Conservation (phyloP, 1,140 invertebrate species). For the Metaphire vulgaris region DNA sequence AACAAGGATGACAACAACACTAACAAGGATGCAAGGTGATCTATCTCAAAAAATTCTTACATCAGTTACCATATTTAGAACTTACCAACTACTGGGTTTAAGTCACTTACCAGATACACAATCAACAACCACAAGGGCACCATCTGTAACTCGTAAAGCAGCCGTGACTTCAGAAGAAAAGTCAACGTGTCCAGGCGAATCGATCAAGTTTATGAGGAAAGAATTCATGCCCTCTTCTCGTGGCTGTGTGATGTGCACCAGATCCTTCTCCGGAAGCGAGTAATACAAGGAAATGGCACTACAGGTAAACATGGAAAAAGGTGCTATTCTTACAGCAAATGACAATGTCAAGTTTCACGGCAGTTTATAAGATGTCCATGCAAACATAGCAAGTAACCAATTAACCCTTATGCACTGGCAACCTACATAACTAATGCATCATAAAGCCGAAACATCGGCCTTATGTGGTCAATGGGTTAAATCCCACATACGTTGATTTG, state of each 20-base stretch:
- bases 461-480: no score
- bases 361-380: neutral
- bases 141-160: constrained; percentile 96
- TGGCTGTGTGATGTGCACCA: constrained; percentile 77
- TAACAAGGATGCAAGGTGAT: no score
- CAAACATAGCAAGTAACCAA: no score
- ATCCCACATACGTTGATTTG: constrained; percentile 92
- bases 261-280: constrained; percentile 83
- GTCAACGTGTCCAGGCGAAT: constrained; percentile 98
- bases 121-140: constrained; percentile 96
- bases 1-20: no score
- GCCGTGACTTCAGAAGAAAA: constrained; percentile 99
- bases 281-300: constrained; percentile 99
- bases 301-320: constrained; percentile 28
- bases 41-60: no score
- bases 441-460: no score
- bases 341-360: neutral
- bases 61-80: neutral
- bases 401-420: no score
- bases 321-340: neutral
- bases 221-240: constrained; percentile 68
- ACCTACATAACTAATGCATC: no score
- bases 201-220: constrained; percentile 98
- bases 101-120: constrained; percentile 80
- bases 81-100: neutral